phyloP scores from a whole-genome alignment of 2,888 invertebrate species.

The Orthosia gracilis region DNA sequence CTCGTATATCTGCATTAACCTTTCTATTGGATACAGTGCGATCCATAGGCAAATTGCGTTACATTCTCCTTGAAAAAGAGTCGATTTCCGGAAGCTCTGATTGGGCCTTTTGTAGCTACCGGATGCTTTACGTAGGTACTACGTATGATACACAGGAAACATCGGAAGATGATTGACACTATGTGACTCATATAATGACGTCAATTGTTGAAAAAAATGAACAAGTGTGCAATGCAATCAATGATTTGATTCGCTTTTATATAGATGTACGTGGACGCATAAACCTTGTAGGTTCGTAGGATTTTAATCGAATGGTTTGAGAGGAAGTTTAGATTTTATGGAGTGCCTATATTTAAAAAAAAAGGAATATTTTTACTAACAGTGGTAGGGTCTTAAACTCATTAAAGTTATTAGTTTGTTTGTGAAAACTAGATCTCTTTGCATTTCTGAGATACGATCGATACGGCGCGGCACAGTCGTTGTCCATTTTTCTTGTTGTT shows the following conservation, averaged over 20 bases:
- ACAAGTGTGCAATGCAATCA: background rate
- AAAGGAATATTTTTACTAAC: too few relatives aligned
- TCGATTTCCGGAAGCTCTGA: constrained; percentile 60
- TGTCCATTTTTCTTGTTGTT: too few relatives aligned
- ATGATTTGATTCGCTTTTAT: background rate
- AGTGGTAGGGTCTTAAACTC: too few relatives aligned
- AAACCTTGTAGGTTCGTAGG: background rate
- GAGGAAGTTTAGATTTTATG: too few relatives aligned
- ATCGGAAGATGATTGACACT: constrained; percentile 22
- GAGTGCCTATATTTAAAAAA: too few relatives aligned
- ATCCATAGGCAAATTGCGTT: constrained; percentile 53
- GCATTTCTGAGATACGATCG: too few relatives aligned
- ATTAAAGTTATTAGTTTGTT: too few relatives aligned
- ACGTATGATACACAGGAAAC: constrained; percentile 14
- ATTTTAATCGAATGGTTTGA: background rate
- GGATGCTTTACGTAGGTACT: constrained; percentile 14
- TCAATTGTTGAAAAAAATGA: background rate
- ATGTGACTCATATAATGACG: background rate
- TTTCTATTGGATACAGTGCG: constrained; percentile 17
- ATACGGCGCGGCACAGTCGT: too few relatives aligned
- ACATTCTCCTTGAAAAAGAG: constrained; percentile 41
- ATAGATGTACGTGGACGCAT: too few relatives aligned
- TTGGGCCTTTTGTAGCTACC: constrained; percentile 51
- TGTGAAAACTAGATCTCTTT: too few relatives aligned
- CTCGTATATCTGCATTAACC: background rate